A percentile compares a stretch with the other conserved stretches of the same genome.
Conservation (phyloP, 2,797 vertebrate genomes). For the Gobio occitaniae region DNA sequence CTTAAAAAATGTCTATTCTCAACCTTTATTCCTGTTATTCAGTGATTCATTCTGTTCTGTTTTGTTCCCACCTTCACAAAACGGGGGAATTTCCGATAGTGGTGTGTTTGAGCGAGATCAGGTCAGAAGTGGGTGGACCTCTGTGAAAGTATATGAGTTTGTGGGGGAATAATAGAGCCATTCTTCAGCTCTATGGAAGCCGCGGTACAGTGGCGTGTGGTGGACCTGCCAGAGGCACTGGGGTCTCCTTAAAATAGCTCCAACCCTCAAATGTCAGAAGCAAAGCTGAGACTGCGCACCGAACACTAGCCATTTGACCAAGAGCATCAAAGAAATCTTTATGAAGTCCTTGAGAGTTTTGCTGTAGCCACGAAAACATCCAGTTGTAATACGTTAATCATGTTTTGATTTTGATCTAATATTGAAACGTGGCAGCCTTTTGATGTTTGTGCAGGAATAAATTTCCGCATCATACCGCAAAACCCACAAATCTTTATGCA, state of each 20-base stretch:
- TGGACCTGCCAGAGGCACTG: slow-evolving; percentile 51
- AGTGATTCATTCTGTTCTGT: slow-evolving; percentile 51
- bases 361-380: slow-evolving; percentile 29
- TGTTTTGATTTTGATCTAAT: slow-evolving; percentile 36
- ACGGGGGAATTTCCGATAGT: slow-evolving; percentile 54
- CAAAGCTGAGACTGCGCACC: slow-evolving; percentile 27
- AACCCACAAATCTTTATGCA: slow-evolving; percentile 16
- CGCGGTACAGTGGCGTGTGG: slow-evolving; percentile 58
- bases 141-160: slow-evolving; percentile 39
- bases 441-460: neutral
- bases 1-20: slow-evolving; percentile 30
- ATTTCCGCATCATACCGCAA: slow-evolving; percentile 13
- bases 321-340: slow-evolving; percentile 37
- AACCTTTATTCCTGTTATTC: neutral
- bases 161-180: slow-evolving; percentile 78
- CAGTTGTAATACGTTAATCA: slow-evolving; percentile 18
- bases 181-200: slow-evolving; percentile 73
- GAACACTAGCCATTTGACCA: slow-evolving; percentile 35
- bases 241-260: slow-evolving; percentile 62
- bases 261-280: slow-evolving; percentile 53
- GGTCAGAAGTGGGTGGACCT: slow-evolving; percentile 62
- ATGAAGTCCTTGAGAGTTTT: slow-evolving; percentile 4
- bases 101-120: slow-evolving; percentile 52
- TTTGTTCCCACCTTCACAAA: slow-evolving; percentile 58
- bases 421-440: slow-evolving; percentile 21